Percentiles rank a stretch among this genome's conserved stretches.
Conservation (phyloP, 2,797 vertebrate genomes). For the Xiphorhynchus erythropygius region DNA sequence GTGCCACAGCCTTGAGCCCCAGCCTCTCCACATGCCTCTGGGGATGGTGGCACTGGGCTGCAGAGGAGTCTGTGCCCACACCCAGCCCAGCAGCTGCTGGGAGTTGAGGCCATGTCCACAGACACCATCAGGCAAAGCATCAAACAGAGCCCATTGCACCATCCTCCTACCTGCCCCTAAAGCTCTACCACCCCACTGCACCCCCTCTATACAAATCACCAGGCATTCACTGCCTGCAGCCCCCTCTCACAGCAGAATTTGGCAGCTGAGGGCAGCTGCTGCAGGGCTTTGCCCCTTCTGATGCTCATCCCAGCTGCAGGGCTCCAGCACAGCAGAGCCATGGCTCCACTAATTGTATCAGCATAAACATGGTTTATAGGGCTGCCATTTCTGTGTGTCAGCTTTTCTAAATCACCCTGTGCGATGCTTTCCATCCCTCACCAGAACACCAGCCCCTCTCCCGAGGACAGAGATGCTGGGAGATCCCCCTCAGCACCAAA, state of each 20-base stretch:
- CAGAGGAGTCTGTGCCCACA: accelerated
- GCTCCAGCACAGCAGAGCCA: not conserved
- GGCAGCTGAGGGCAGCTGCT: not conserved
- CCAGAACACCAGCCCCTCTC: not conserved
- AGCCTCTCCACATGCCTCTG: accelerated
- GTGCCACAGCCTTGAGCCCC: accelerated
- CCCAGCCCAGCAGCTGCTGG: not conserved
- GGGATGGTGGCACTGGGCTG: not conserved
- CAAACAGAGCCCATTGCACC: accelerated
- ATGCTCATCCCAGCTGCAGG: not conserved
- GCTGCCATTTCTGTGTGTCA: not conserved
- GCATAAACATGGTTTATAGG: constrained; percentile 62
- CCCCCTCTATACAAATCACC: accelerated
- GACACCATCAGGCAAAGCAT: accelerated
- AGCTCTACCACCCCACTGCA: not conserved
- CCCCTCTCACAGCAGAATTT: accelerated
- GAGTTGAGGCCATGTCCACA: accelerated
- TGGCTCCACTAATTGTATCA: constrained; percentile 48
- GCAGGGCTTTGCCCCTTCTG: not conserved
- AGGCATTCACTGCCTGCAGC: not conserved
- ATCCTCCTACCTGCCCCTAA: not conserved
- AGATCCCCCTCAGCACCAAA: not conserved
- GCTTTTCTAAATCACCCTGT: constrained; percentile 53
- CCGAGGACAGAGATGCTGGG: not conserved
- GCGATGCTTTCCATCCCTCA: not conserved